Evolutionary conservation across 2,797 vertebrate genomes (phyloP).

Genomic region (Etheostoma nigrum): DNA sequence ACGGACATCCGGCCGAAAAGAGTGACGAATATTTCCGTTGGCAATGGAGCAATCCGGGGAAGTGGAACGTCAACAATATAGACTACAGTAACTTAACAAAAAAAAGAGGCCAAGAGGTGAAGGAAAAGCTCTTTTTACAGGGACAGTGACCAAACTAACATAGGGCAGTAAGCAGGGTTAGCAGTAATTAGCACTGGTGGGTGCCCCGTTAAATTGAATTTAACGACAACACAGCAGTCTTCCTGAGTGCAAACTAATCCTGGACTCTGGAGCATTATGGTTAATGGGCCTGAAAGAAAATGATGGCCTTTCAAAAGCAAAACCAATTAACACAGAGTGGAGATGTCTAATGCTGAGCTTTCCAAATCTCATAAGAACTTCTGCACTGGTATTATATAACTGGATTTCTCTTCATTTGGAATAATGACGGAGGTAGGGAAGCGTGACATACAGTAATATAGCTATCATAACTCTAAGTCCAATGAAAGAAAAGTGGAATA

Average conservation of each 20-base stretch:
- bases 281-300: slow-evolving; percentile 88
- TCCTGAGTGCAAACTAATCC: slow-evolving; percentile 83
- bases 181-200: slow-evolving; percentile 82
- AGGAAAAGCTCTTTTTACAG: slow-evolving; percentile 25
- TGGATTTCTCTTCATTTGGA: slow-evolving; percentile 79
- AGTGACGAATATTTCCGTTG: no score
- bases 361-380: slow-evolving; percentile 83
- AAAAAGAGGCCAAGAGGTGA: slow-evolving; percentile 10
- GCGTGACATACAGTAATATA: slow-evolving; percentile 78
- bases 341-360: slow-evolving; percentile 82
- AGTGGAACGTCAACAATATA: no score
- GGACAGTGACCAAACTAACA: slow-evolving; percentile 63
- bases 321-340: slow-evolving; percentile 85
- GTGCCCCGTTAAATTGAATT: slow-evolving; percentile 85
- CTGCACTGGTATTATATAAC: slow-evolving; percentile 78
- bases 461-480: slow-evolving; percentile 73
- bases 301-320: slow-evolving; percentile 87
- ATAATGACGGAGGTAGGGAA: slow-evolving; percentile 77
- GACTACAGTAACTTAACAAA: not conserved
- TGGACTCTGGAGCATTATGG: slow-evolving; percentile 81
- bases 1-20: no score
- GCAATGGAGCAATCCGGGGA: no score
- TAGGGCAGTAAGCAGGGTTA: slow-evolving; percentile 59
- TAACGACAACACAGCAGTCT: slow-evolving; percentile 86
- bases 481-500: slow-evolving; percentile 66